Evolutionary conservation across 92 coral and sea anemone genomes (phyloP).

Genomic region (Scolanthus callimorphus): DNA sequence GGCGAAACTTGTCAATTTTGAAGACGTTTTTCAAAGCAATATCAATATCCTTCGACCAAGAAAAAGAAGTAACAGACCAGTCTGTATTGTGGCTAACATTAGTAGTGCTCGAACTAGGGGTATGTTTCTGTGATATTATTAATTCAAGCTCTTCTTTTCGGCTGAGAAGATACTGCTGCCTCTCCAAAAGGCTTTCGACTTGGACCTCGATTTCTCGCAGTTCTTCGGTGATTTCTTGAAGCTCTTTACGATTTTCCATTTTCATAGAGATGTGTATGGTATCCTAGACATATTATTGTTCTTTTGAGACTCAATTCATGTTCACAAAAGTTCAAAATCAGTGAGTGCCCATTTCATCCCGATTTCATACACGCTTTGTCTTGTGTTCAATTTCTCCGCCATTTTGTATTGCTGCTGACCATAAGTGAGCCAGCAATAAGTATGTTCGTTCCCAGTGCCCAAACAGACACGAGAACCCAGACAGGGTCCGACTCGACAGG

Average conservation of each 20-base stretch:
- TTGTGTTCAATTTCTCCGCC: conserved; percentile 15
- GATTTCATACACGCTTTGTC: neutral
- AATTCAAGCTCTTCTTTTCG: conserved; percentile 52
- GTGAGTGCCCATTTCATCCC: too few species aligned
- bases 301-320: too few species aligned
- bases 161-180: conserved; percentile 64
- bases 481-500: too few species aligned
- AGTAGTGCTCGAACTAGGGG: conserved; percentile 7
- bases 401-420: conserved; percentile 6
- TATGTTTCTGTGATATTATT: conserved; percentile 6
- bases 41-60: conserved; percentile 80
- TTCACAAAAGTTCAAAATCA: too few species aligned
- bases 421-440: neutral
- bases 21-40: conserved; percentile 47
- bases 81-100: conserved; percentile 1
- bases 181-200: conserved; percentile 60
- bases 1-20: conserved; percentile 66
- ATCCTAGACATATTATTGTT: too few species aligned
- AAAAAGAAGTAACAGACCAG: conserved; percentile 50
- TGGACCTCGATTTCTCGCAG: conserved; percentile 63
- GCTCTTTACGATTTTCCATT: conserved; percentile 57
- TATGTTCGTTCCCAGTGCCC: too few species aligned
- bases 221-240: conserved; percentile 63
- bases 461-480: too few species aligned
- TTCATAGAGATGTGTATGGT: too few species aligned